These are phyloP conservation scores for Venturia canescens DNA, from an alignment of 1,140 invertebrate species.

Conservation along the genomic window DNA sequence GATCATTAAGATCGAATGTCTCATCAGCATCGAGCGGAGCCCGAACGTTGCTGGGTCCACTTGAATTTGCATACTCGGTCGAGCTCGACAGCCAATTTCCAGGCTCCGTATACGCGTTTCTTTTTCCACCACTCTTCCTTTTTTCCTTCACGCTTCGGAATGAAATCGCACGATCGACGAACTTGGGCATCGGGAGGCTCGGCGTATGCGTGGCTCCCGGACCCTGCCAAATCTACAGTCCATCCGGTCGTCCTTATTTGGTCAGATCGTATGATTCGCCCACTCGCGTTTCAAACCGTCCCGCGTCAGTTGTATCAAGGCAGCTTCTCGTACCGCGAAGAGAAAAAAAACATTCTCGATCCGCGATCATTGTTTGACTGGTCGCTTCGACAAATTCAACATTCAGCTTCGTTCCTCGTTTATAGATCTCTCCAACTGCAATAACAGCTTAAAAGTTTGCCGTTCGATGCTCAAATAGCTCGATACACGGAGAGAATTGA, in stretches of 20 bases:
- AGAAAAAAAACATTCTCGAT: background rate
- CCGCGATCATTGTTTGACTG: background rate
- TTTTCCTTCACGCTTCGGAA: conserved; percentile 3
- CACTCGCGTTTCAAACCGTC: conserved; percentile 1
- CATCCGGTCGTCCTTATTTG: conserved; percentile 30
- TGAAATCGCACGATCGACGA: too few relatives aligned
- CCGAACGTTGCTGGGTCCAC: too few relatives aligned
- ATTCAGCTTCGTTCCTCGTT: too few relatives aligned
- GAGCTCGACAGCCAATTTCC: background rate
- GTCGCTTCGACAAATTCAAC: background rate
- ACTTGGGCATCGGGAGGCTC: too few relatives aligned
- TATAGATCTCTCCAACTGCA: too few relatives aligned
- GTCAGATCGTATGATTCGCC: conserved; percentile 20
- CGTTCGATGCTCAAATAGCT: background rate
- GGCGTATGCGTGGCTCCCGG: background rate
- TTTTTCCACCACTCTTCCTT: background rate
- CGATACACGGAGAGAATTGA: too few relatives aligned
- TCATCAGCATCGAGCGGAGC: too few relatives aligned
- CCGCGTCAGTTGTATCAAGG: background rate
- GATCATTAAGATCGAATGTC: too few relatives aligned
- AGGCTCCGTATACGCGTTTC: background rate
- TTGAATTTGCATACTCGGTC: too few relatives aligned
- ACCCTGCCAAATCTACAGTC: conserved; percentile 26
- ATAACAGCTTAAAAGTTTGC: too few relatives aligned
- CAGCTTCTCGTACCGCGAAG: background rate